These are phyloP conservation scores for Acrocephalus arundinaceus DNA, from an alignment of 2,113 vertebrate species.

Conservation along the genomic window DNA sequence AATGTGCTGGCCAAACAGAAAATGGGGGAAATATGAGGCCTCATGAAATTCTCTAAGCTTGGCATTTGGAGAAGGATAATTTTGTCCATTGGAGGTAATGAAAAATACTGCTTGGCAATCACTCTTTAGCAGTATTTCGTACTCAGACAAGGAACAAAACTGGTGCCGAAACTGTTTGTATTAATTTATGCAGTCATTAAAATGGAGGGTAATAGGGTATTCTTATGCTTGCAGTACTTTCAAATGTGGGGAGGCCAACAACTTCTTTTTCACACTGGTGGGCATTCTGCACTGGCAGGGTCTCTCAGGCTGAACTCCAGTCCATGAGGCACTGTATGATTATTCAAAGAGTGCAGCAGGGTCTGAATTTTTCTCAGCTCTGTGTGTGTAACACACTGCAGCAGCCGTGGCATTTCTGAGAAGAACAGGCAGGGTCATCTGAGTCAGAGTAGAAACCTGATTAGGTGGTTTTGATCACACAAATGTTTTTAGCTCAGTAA, in stretches of 20 bases:
- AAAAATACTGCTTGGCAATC: background rate
- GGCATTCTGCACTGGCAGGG: background rate
- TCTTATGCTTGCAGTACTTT: background rate
- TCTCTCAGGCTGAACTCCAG: background rate
- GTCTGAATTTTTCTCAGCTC: background rate
- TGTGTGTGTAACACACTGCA: background rate
- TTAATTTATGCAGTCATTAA: background rate
- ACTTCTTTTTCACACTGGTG: background rate
- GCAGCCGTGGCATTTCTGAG: background rate
- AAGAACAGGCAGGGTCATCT: background rate
- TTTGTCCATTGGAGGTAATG: background rate
- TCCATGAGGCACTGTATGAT: background rate
- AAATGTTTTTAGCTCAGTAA: background rate
- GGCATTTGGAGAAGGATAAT: background rate
- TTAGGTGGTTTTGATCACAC: background rate
- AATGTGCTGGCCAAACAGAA: background rate
- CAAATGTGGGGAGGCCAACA: background rate
- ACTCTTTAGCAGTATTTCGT: background rate
- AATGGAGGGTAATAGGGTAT: background rate
- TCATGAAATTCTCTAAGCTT: background rate
- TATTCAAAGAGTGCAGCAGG: background rate
- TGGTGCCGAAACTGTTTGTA: background rate
- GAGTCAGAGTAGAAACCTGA: background rate
- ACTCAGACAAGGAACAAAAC: background rate
- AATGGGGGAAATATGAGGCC: background rate